phyloP scores from a whole-genome alignment of 2,888 invertebrate genomes.

The Dryomyza anilis region DNA sequence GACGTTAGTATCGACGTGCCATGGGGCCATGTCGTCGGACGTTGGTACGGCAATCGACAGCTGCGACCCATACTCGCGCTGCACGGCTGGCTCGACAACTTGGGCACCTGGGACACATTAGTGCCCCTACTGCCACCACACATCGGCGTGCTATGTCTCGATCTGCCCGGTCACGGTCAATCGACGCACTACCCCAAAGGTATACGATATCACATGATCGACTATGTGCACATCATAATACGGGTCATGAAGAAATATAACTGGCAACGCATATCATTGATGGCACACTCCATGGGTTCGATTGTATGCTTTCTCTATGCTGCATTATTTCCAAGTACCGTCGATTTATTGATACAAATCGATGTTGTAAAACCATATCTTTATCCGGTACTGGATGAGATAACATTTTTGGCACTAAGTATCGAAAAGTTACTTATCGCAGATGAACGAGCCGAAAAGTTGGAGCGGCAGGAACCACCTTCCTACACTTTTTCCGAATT shows the following conservation, averaged over 20 bases:
- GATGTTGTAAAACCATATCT: constrained; percentile 41
- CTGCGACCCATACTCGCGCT: constrained; percentile 70
- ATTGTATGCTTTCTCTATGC: constrained; percentile 67
- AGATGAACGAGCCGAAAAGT: constrained; percentile 48
- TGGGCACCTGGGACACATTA: constrained; percentile 72
- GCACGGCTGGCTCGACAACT: constrained; percentile 80
- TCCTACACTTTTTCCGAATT: constrained; percentile 67
- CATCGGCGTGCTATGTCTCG: constrained; percentile 67
- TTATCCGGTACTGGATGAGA: neutral
- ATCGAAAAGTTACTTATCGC: constrained; percentile 59
- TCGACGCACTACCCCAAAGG: constrained; percentile 71
- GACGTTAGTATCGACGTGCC: constrained; percentile 69
- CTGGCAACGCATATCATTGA: constrained; percentile 70
- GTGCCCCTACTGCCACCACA: constrained; percentile 65
- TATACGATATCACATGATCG: constrained; percentile 50
- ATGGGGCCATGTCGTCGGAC: constrained; percentile 71
- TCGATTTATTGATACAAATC: constrained; percentile 49
- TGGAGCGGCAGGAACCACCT: constrained; percentile 62
- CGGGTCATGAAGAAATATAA: constrained; percentile 67
- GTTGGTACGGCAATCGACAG: constrained; percentile 70
- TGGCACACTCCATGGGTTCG: constrained; percentile 73
- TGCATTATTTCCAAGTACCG: constrained; percentile 61
- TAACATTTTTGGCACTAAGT: constrained; percentile 40
- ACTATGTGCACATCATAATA: constrained; percentile 62
- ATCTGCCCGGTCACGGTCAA: constrained; percentile 72